phyloP scores from a whole-genome alignment of 2,888 invertebrate genomes.

The Andrena minutula region DNA sequence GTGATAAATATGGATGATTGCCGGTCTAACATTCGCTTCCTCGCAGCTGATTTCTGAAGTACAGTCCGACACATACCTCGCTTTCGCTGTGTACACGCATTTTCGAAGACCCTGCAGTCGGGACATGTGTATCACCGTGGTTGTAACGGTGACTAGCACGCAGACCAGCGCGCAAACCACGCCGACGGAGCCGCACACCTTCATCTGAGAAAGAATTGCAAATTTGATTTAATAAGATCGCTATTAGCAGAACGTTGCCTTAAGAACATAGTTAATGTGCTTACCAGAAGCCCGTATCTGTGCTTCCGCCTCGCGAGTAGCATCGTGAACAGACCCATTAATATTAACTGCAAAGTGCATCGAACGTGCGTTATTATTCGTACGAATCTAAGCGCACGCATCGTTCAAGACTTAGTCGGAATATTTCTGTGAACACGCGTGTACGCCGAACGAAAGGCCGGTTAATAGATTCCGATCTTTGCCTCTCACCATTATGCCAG shows the following conservation, averaged over 20 bases:
- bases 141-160: conserved; percentile 95
- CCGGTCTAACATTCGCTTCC: not conserved
- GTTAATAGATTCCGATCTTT: conserved; percentile 49
- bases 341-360: conserved; percentile 89
- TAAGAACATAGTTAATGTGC: conserved; percentile 76
- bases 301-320: conserved; percentile 93
- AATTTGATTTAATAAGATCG: conserved; percentile 30
- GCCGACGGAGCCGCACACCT: conserved; percentile 95
- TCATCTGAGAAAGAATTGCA: conserved; percentile 88
- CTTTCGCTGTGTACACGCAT: conserved; percentile 91
- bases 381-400: too few species aligned
- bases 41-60: not conserved
- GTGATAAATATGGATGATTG: not conserved
- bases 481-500: conserved; percentile 93
- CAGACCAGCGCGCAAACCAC: conserved; percentile 94
- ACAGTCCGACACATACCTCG: conserved; percentile 75
- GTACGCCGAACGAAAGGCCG: conserved; percentile 8
- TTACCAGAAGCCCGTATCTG: conserved; percentile 95
- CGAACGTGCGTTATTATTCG: conserved; percentile 17
- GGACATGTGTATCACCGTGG: conserved; percentile 95
- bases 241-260: conserved; percentile 4
- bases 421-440: not conserved
- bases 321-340: conserved; percentile 95
- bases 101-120: conserved; percentile 94
- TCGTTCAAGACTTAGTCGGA: too few species aligned